Evolutionary conservation across 2,888 invertebrate genomes (phyloP), one percentile per base, ranked within the genome.

Genomic region (Anorthoa munda): DNA sequence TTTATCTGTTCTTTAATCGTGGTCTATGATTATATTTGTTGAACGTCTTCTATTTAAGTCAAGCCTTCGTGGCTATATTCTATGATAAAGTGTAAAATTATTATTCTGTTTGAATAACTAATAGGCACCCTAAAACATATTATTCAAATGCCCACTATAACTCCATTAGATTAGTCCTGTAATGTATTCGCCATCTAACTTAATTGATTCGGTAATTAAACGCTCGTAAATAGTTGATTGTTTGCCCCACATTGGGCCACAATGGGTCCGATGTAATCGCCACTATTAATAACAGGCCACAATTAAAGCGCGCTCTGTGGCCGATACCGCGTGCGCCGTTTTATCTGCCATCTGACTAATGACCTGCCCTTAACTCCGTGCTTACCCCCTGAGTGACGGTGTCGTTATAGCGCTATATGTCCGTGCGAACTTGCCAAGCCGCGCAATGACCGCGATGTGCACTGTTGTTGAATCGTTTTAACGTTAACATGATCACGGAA

Each of bases 281-380:
- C 60, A 75, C 86, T 81, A 88, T 88, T 88, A 87, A 86, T 88
- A 88, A 83, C 71, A 50, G 70, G 81, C 82, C 66, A 84, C 86
- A 84, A 89, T 90, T 88, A 88, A 83, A 82, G 77, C 78, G 72
- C 79, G 87, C 83, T 91, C 86, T 86, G 91, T 84, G 86, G 81
- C 68, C 71, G 66, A 75, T 71, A 77, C 84, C 81, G 90, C 87
- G 87, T 85, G 87, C 81, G 80, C 83, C 66, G 72, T 61, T 83
- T 81, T 86, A 87, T 89, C 86, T 75, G 58, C 68, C 75, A 82
- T 87, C 85, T 85, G 76, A 72, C 73, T 88, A 87, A 89, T 84
- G 88, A 76, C 68, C 75, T 77, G 77, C 79, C 75, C 83, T 70
- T 77, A 79, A 78, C 77, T 79, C 60, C 15, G 12, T 55, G 70